phyloP scores from a whole-genome alignment of 2,888 invertebrate genomes.

The Listrodromus nycthemerus region DNA sequence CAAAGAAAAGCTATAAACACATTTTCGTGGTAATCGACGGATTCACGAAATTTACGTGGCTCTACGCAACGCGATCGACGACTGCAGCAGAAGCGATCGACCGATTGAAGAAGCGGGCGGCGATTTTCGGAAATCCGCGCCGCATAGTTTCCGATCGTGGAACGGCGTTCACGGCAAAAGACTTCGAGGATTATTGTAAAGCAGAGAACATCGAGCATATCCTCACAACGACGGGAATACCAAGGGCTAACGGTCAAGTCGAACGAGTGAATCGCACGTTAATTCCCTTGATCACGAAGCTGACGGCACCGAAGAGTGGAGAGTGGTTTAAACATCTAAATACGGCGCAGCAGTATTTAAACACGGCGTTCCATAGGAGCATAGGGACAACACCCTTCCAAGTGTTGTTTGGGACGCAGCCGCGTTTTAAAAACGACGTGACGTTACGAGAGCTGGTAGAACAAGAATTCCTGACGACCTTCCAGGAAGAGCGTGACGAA shows the following conservation, averaged over 20 bases:
- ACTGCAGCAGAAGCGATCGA: conserved; percentile 50
- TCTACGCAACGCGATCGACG: conserved; percentile 63
- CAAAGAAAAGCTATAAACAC: conserved; percentile 60
- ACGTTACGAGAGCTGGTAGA: too few species aligned
- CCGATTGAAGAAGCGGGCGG: conserved; percentile 50
- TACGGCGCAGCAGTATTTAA: too few species aligned
- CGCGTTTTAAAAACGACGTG: too few species aligned
- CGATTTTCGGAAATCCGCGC: conserved; percentile 60
- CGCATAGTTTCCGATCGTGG: conserved; percentile 57
- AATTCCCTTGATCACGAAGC: too few species aligned
- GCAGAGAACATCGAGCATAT: conserved; percentile 60
- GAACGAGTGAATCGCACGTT: too few species aligned
- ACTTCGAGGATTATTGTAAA: conserved; percentile 54
- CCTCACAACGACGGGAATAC: conserved; percentile 74
- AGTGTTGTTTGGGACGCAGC: too few species aligned
- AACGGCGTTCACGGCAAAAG: conserved; percentile 54
- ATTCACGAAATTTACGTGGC: conserved; percentile 64
- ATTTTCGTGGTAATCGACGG: conserved; percentile 59
- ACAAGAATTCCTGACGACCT: background rate
- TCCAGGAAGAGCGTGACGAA: conserved; percentile 29
- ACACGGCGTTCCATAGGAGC: too few species aligned
- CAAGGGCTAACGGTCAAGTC: conserved; percentile 76
- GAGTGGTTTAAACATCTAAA: too few species aligned
- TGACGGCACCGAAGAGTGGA: too few species aligned
- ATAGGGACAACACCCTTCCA: too few species aligned